Evolutionary conservation across 2,113 vertebrate genomes (phyloP), one percentile per base, ranked within the genome.

Genomic region (Orthonyx spaldingii): DNA sequence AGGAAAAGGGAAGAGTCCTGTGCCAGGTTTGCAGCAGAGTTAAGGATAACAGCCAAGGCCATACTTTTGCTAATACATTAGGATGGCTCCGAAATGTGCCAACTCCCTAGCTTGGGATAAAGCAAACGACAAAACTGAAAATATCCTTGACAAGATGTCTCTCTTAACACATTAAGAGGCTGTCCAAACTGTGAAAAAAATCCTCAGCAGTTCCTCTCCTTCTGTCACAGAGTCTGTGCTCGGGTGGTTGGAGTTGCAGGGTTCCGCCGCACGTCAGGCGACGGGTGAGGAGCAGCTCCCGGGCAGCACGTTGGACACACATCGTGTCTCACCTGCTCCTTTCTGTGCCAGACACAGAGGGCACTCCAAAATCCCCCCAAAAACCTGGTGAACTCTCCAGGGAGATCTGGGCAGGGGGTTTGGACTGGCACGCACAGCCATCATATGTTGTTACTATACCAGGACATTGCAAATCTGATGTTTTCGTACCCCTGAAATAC

Each of bases 121-220:
- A 89, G 79, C n/a, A 68, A 93, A 93, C 3, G 56, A 92, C 88
- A 90, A 93, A 94, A 86, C 90, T 61, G 93, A 94, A 95, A 96
- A 96, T 94, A 92, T 92, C 84, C 93, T 92, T 92, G 94, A 97
- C 93, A 95, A 92, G 89, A 92, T n/a, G 7, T 96, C 87, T 95
- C 79, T 94, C 89, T 96, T 94, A 94, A 90, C 95, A 92, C 94
- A 42, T 96, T 90, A 81, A 61, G 80, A 93, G 41, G 80, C 92
- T 95, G 95, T 84, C 92, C 90, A 96, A 95, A 72, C 88, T 84
- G 96, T 3, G n/a, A 84, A 70, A 92, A 93, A 90, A 92, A 52
- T 68, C 72, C 83, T 90, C 84, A 35, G 94, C 80, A 68, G 28
- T 81, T 86, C 93, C 66, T 97, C 88, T 96, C 94, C 92, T 94